Percentiles rank a stretch among this genome's conserved stretches.
phyloP scores from a whole-genome alignment of 2,888 invertebrate genomes.

The Ceratothoa steindachneri region DNA sequence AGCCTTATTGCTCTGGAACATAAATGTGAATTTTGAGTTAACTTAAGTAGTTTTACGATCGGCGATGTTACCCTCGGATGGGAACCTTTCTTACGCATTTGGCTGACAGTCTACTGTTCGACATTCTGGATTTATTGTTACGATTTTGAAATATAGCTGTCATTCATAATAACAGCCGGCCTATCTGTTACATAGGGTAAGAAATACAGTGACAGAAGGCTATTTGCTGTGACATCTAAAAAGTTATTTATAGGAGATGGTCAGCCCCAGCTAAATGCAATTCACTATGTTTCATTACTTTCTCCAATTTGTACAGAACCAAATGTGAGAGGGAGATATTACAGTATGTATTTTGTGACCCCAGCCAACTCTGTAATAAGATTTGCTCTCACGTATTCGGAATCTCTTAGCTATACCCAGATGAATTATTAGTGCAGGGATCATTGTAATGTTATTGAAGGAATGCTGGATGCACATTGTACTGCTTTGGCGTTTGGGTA shows the following conservation, averaged over 20 bases:
- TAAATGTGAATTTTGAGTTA: conserved; percentile 8
- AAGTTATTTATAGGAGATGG: conserved; percentile 37
- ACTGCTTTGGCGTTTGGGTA: no score
- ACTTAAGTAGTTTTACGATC: not conserved
- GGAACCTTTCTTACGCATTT: conserved; percentile 38
- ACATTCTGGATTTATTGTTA: conserved; percentile 38
- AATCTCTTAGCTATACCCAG: no score
- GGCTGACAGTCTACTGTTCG: conserved; percentile 40
- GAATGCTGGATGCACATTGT: no score
- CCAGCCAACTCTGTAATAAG: no score
- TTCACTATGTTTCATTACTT: conserved; percentile 39
- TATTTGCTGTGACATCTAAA: conserved; percentile 39
- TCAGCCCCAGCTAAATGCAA: conserved; percentile 31
- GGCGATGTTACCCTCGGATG: not conserved
- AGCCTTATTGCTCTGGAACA: conserved; percentile 17
- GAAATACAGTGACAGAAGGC: conserved; percentile 45
- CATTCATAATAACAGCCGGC: conserved; percentile 42
- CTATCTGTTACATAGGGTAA: conserved; percentile 43
- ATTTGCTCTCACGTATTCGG: no score
- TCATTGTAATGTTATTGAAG: no score
- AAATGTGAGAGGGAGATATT: conserved; percentile 5
- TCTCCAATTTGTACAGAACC: conserved; percentile 21
- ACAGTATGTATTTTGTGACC: conserved; percentile 16
- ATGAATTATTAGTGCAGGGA: no score
- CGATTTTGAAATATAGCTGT: conserved; percentile 46